phyloP scores from a whole-genome alignment of 2,888 invertebrate species.

The Coleophora deauratella region DNA sequence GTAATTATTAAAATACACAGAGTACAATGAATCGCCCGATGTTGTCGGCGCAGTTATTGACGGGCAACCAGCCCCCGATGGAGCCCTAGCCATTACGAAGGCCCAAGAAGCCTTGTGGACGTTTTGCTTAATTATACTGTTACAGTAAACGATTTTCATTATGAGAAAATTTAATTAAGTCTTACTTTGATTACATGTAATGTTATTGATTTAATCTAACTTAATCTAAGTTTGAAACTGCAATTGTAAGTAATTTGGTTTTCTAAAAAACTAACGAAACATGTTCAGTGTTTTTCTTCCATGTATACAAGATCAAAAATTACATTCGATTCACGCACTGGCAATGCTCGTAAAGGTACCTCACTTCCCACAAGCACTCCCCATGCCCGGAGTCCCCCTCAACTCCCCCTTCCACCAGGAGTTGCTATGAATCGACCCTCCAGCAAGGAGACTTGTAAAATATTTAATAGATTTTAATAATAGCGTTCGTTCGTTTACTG shows the following conservation, averaged over 20 bases:
- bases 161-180: neutral
- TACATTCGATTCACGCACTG: conserved; percentile 40
- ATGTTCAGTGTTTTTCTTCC: too few relatives aligned
- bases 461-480: conserved; percentile 36
- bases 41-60: conserved; percentile 56
- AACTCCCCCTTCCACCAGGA: conserved; percentile 5
- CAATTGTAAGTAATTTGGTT: too few relatives aligned
- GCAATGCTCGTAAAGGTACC: conserved; percentile 49
- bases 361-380: conserved; percentile 15
- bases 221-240: conserved; percentile 7
- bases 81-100: too few relatives aligned
- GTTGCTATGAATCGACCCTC: neutral
- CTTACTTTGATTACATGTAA: neutral
- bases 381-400: conserved; percentile 10
- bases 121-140: too few relatives aligned
- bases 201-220: conserved; percentile 17
- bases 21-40: conserved; percentile 61
- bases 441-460: conserved; percentile 22
- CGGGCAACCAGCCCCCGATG: conserved; percentile 19
- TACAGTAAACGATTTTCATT: too few relatives aligned
- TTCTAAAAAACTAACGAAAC: too few relatives aligned
- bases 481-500: conserved; percentile 23
- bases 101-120: too few relatives aligned
- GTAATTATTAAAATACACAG: conserved; percentile 67
- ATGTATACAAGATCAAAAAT: conserved; percentile 29